Conservation (phyloP, 2,113 vertebrate species). For the Carassius carassius region DNA sequence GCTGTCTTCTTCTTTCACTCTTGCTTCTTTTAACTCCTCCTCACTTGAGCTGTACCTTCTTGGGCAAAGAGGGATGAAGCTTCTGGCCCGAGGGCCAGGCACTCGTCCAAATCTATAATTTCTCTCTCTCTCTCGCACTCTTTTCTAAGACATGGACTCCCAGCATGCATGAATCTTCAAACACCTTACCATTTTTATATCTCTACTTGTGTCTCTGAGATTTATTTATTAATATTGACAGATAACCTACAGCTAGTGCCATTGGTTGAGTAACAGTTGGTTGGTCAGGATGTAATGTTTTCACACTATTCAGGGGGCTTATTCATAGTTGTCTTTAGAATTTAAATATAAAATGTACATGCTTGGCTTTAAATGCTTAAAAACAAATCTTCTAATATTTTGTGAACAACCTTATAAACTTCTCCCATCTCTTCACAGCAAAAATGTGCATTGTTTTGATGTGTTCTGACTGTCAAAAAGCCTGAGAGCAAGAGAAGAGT, state of each 20-base stretch:
- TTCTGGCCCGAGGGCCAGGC: constrained; percentile 20
- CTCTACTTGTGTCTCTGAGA: not conserved
- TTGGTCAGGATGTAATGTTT: not conserved
- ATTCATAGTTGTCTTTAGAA: not conserved
- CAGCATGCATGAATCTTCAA: constrained; percentile 2
- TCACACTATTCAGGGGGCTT: not conserved
- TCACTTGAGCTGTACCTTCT: constrained; percentile 10
- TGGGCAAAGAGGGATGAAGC: constrained; percentile 14
- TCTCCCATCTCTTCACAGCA: not conserved
- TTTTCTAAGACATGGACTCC: not conserved
- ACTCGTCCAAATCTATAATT: not conserved
- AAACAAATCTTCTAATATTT: not conserved
- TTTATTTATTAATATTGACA: not conserved
- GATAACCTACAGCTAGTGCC: not conserved
- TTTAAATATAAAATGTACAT: not conserved
- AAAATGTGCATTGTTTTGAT: not conserved
- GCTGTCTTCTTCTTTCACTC: constrained; percentile 26
- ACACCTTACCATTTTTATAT: not conserved
- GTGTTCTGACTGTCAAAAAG: not conserved
- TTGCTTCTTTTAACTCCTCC: constrained; percentile 16
- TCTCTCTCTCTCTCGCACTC: not conserved
- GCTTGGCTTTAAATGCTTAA: not conserved
- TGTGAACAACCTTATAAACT: not conserved
- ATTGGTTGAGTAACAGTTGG: not conserved
- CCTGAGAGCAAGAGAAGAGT: not conserved